phyloP scores from a whole-genome alignment of 2,113 vertebrate genomes.

The Catharus minimus region DNA sequence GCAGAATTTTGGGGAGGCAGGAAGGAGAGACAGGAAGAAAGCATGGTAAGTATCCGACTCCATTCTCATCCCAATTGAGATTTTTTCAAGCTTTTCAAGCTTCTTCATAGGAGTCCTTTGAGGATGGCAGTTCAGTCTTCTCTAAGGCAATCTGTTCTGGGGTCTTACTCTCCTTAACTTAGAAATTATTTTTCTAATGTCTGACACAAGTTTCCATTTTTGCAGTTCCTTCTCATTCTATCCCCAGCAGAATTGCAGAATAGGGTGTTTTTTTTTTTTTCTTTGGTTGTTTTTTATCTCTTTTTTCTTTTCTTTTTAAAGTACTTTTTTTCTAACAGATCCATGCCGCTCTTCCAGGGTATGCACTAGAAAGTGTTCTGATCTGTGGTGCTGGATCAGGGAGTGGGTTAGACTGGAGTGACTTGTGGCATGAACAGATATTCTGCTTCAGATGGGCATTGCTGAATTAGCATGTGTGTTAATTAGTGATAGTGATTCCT shows the following conservation, averaged over 20 bases:
- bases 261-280: background rate
- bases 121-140: background rate
- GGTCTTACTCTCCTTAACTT: background rate
- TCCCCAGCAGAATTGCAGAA: background rate
- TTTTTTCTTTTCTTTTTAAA: background rate
- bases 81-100: background rate
- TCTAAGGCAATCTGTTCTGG: background rate
- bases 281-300: background rate
- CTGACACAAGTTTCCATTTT: background rate
- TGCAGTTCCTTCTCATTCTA: background rate
- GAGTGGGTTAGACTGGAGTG: background rate
- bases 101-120: background rate
- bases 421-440: background rate
- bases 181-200: background rate
- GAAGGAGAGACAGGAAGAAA: background rate
- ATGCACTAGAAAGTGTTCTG: background rate
- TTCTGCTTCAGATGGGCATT: background rate
- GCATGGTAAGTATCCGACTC: background rate
- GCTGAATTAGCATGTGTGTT: background rate
- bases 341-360: background rate
- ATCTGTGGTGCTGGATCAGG: background rate
- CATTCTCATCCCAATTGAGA: background rate
- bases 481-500: background rate
- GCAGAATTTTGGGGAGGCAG: rapidly evolving
- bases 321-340: background rate